A percentile compares a stretch with the other conserved stretches of the same genome.
These are phyloP conservation scores for Epirrhoe tristata DNA, from an alignment of 2,888 invertebrate genomes.

Conservation along the genomic window DNA sequence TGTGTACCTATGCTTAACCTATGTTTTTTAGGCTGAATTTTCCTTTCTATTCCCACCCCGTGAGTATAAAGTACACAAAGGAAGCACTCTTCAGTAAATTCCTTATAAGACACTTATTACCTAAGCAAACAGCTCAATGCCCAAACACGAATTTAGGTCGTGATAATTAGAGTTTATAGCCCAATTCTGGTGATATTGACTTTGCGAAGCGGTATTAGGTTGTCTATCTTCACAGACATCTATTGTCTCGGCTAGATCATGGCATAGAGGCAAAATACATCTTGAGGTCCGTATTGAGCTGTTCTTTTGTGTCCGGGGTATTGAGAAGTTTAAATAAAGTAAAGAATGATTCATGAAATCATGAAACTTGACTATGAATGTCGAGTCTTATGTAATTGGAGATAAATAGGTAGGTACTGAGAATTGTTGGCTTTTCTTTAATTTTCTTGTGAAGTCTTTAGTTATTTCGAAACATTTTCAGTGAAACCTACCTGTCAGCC, in stretches of 20 bases:
- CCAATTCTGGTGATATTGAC: constrained; percentile 10
- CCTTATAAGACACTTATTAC: constrained; percentile 12
- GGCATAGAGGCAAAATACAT: not conserved
- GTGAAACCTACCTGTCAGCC: too few species aligned
- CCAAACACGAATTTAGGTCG: constrained; percentile 17
- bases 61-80: constrained; percentile 1
- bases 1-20: too few species aligned
- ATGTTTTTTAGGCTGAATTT: constrained; percentile 12
- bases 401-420: not conserved
- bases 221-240: constrained; percentile 5
- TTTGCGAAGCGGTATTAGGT: constrained; percentile 9
- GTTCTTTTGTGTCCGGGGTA: not conserved
- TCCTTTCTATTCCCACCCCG: not conserved
- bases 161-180: constrained; percentile 15
- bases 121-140: constrained; percentile 9
- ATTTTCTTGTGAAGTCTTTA: too few species aligned
- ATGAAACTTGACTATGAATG: not conserved
- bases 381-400: not conserved
- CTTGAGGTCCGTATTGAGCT: not conserved
- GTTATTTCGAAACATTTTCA: too few species aligned
- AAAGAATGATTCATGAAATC: not conserved
- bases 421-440: too few species aligned
- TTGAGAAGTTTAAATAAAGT: not conserved
- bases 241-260: constrained; percentile 1
- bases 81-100: constrained; percentile 7